Percentiles rank a stretch among this genome's conserved stretches.
Evolutionary conservation across 2,113 vertebrate species (phyloP).

Genomic region (Stegastes partitus): DNA sequence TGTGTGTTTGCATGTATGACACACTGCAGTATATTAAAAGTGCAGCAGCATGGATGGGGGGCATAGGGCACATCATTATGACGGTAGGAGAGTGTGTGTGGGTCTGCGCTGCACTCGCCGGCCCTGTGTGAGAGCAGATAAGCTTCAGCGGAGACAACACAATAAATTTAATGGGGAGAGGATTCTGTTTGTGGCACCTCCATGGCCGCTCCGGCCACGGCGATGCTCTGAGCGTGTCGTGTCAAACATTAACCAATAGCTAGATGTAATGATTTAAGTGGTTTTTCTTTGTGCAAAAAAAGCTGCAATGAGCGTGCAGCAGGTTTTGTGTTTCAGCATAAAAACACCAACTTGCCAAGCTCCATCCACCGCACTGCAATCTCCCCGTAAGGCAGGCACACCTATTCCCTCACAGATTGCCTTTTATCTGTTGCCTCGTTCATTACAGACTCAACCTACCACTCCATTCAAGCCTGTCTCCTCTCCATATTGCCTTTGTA

Average conservation of each 20-base stretch:
- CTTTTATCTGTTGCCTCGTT: constrained; percentile 47
- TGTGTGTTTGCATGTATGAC: constrained; percentile 30
- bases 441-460: constrained; percentile 28
- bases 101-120: constrained; percentile 57
- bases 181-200: constrained; percentile 48
- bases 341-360: constrained; percentile 34
- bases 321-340: constrained; percentile 24
- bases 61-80: constrained; percentile 73
- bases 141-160: constrained; percentile 65
- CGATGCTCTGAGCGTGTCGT: constrained; percentile 34
- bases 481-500: constrained; percentile 66
- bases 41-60: constrained; percentile 65
- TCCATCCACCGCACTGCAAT: constrained; percentile 26
- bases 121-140: constrained; percentile 68
- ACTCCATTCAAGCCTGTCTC: constrained; percentile 23
- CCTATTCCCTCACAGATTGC: constrained; percentile 34
- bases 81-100: constrained; percentile 55
- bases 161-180: constrained; percentile 59
- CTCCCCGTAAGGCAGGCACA: constrained; percentile 18
- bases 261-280: constrained; percentile 35
- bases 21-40: constrained; percentile 73
- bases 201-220: constrained; percentile 46
- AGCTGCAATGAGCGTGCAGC: neutral
- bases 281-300: constrained; percentile 24
- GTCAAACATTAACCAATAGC: constrained; percentile 53